Evolutionary conservation across 2,797 vertebrate genomes (phyloP), one percentile per base, ranked within the genome.

Genomic region (Siniperca undulata): DNA sequence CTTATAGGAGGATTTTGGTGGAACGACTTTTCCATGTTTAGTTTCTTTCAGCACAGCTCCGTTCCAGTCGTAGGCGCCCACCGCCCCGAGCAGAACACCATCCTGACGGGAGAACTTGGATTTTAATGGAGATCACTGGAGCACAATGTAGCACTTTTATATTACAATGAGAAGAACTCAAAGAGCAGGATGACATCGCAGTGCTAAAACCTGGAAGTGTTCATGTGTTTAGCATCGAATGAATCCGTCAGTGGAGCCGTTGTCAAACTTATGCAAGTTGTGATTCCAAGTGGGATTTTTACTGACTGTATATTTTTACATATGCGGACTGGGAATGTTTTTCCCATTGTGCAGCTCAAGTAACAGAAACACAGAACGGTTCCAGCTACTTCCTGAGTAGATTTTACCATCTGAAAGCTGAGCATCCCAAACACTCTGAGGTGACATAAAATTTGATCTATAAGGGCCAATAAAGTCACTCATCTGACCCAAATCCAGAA

Each of bases 41-140:
- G 97, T 98, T 74, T 99, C 97, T 86, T 99, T 99, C n/a, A 99
- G 94, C n/a, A 99, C 97, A 0, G 98, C 97, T 0, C 98, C 98
- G 0, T 96, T 99, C 98, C 98, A 99, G 93, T 99, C 97, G 0
- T 99, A 99, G 16, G 98, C 98, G 0, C 98, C 98, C 4, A 99
- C 97, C 0, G 98, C 98, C 20, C 98, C 98, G 19, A 99, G 95
- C 59, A 99, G 94, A 71, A 99, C 84, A 17, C 98, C 98, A 0
- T 99, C 98, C 98, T 99, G 74, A 24, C 2, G n/a, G 14, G 5
- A 30, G 30, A n/a, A 69, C 42, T 0, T 1, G 14, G 3, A 22
- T 20, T 2, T 40, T 14, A 20, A 59, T 6, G 7, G 2, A 72
- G 19, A 0, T 13, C 55, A 34, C 34, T 13, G 40, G 3, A 48